Evolutionary conservation across 2,797 vertebrate species (phyloP), one percentile per base, ranked within the genome.

Genomic region (Taenioides sp.): DNA sequence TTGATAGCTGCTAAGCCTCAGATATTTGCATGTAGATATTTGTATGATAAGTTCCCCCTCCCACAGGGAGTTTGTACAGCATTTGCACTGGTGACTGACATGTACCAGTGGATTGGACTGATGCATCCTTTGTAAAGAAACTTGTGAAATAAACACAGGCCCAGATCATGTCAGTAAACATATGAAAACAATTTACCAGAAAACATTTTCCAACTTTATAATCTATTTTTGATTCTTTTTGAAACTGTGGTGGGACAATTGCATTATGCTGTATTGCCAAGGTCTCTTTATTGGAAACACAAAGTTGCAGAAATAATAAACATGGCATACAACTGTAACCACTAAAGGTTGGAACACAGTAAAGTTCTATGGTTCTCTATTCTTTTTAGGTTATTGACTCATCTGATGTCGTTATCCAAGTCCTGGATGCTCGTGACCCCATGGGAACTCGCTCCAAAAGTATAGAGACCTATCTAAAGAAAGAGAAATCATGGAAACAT

Each of bases 401-500:
- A 0, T 99, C 98, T 22, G 98, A 99, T 78, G 97, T 99, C 17
- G 81, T 99, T 37, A 97, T 99, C 84, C 98, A 99, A 89, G 98
- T 99, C 52, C 93, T 99, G 31, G 98, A 99, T 70, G 96, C 98
- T 61, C 94, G 98, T 54, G 98, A 99, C 83, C 98, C 98, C 16
- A 88, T 97, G 70, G 98, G 98, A 63, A 99, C 98, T 2, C 97
- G 97, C 22, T 98, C 98, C 1, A 89, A 94, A 72, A 97, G 94
- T 7, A 97, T 99, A n/a, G 98, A 99, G 87, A 67, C 92, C 4
- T 99, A 97, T 27, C 70, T 99, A 70, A 98, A 97, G 88, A 99
- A 98, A 86, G 98, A 99, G 86, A 99, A 99, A 67, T 85, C 94
- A 14, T 99, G 98, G 98, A 99, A 99, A 75, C 96, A 99, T 80